These are phyloP conservation scores for Dorcus parallelipipedus DNA, from an alignment of 2,888 invertebrate species.

Conservation along the genomic window DNA sequence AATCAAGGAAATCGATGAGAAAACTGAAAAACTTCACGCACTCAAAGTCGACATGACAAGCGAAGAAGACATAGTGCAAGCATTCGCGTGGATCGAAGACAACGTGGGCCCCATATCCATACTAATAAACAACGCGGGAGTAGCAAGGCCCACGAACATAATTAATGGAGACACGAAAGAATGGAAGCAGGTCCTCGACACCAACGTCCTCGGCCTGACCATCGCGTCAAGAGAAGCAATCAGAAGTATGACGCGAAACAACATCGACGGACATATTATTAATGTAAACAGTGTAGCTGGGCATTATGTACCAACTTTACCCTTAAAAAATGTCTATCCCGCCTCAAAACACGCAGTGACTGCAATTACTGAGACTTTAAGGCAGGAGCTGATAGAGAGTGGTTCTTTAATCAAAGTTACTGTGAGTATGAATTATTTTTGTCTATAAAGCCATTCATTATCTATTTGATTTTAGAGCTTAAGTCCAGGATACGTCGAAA, in stretches of 20 bases:
- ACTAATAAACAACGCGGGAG: conserved; percentile 22
- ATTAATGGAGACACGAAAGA: conserved; percentile 9
- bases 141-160: conserved; percentile 9
- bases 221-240: conserved; percentile 13
- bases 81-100: conserved; percentile 16
- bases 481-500: conserved; percentile 16
- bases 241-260: conserved; percentile 6
- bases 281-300: conserved; percentile 16
- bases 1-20: conserved; percentile 6
- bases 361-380: conserved; percentile 13
- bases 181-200: conserved; percentile 12
- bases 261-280: conserved; percentile 7
- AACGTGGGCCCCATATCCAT: conserved; percentile 20
- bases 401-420: conserved; percentile 12
- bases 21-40: conserved; percentile 16
- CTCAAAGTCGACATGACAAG: conserved; percentile 18
- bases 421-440: not conserved
- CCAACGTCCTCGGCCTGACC: conserved; percentile 14
- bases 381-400: conserved; percentile 11
- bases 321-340: conserved; percentile 16
- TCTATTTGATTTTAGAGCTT: conserved; percentile 5
- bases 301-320: conserved; percentile 14
- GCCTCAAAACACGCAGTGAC: conserved; percentile 17
- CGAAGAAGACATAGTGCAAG: conserved; percentile 15
- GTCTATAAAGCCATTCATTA: not conserved